These are phyloP conservation scores for Alexandromys fortis DNA, from an alignment of 2,113 vertebrate species.

Conservation along the genomic window DNA sequence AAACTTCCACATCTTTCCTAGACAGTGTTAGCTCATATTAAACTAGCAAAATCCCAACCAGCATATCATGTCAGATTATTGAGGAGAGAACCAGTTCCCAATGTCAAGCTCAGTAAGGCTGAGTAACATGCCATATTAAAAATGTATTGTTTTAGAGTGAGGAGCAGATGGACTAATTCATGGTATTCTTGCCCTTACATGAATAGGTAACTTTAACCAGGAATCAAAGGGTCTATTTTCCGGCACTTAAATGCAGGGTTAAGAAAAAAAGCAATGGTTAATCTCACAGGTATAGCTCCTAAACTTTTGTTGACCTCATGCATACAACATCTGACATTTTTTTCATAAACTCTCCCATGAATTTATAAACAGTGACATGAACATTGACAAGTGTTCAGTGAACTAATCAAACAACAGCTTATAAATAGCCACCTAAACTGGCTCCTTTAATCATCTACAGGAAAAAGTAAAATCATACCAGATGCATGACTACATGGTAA, in stretches of 20 bases:
- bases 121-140: neutral
- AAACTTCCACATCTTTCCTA: neutral
- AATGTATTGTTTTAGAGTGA: neutral
- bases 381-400: neutral
- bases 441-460: neutral
- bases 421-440: neutral
- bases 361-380: neutral
- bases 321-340: neutral
- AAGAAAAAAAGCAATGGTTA: neutral
- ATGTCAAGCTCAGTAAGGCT: neutral
- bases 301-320: neutral
- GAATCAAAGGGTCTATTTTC: neutral
- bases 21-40: neutral
- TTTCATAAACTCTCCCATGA: neutral
- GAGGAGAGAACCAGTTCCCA: neutral
- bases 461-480: neutral
- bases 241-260: neutral
- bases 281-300: neutral
- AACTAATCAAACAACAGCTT: neutral
- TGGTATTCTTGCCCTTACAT: neutral
- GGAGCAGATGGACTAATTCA: neutral
- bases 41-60: neutral
- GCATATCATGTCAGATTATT: neutral
- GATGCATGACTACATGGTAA: neutral
- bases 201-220: neutral